phyloP scores from a whole-genome alignment of 2,113 vertebrate genomes.

The Zingel zingel region DNA sequence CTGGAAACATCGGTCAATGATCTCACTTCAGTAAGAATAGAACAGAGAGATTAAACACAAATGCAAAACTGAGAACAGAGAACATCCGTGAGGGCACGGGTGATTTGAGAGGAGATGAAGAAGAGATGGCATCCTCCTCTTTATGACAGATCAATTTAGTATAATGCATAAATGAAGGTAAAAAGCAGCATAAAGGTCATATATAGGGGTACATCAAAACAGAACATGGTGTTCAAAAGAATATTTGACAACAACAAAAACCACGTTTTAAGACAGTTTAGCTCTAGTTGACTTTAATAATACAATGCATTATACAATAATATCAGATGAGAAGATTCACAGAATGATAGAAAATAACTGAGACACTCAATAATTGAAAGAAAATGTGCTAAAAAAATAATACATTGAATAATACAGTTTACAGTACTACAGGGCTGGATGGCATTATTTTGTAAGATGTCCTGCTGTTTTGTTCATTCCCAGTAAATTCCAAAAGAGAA shows the following conservation, averaged over 20 bases:
- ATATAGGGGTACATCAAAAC: background rate
- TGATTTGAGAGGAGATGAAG: slow-evolving; percentile 21
- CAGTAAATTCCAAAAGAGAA: slow-evolving; percentile 5
- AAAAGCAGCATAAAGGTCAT: background rate
- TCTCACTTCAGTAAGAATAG: slow-evolving; percentile 67
- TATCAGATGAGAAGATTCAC: background rate
- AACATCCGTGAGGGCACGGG: slow-evolving; percentile 28
- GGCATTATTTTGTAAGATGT: background rate
- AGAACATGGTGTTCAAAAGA: background rate
- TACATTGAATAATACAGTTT: background rate
- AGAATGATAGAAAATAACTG: background rate
- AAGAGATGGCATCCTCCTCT: background rate
- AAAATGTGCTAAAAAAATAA: background rate
- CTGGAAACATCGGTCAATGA: slow-evolving; percentile 62
- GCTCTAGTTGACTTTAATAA: background rate
- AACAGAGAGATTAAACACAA: slow-evolving; percentile 65
- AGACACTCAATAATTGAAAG: too few relatives aligned
- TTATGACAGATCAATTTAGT: slow-evolving; percentile 17
- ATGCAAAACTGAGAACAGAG: slow-evolving; percentile 47
- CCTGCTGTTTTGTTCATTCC: slow-evolving; percentile 11
- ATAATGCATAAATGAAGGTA: background rate
- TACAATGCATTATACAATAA: background rate
- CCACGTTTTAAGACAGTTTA: background rate
- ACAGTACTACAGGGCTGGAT: background rate
- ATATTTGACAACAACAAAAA: background rate